Conservation (phyloP, 2,113 vertebrate genomes). For the Struthidea cinerea region DNA sequence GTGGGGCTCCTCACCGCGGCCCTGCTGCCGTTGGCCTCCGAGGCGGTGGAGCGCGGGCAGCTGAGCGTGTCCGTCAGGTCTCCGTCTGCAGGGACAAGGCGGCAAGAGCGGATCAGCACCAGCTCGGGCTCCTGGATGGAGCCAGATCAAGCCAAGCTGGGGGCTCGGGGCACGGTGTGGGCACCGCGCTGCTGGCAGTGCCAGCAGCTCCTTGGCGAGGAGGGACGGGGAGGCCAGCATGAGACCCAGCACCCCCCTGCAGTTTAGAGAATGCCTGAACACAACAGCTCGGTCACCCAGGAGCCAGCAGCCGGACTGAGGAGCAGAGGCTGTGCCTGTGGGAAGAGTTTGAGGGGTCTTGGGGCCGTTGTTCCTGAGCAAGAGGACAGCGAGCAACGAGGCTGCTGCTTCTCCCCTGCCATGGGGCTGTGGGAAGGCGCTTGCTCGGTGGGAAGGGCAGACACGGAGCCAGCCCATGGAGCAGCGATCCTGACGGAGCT, state of each 20-base stretch:
- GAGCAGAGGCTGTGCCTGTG: neutral
- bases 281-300: neutral
- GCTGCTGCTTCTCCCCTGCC: neutral
- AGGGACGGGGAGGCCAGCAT: neutral
- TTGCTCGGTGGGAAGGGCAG: neutral
- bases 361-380: neutral
- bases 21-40: conserved; percentile 72
- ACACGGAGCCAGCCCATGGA: accelerated
- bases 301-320: neutral
- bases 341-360: neutral
- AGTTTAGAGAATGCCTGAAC: neutral
- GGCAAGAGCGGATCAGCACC: neutral
- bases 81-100: conserved; percentile 76
- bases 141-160: neutral
- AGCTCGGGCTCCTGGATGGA: accelerated
- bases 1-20: conserved; percentile 77
- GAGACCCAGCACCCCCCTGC: neutral
- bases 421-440: neutral
- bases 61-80: conserved; percentile 90
- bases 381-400: neutral
- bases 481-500: accelerated
- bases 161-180: neutral
- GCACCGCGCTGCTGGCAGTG: neutral
- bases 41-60: conserved; percentile 79
- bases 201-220: neutral